Conservation (phyloP, 2,797 vertebrate species). For the Pitangus sulphuratus region DNA sequence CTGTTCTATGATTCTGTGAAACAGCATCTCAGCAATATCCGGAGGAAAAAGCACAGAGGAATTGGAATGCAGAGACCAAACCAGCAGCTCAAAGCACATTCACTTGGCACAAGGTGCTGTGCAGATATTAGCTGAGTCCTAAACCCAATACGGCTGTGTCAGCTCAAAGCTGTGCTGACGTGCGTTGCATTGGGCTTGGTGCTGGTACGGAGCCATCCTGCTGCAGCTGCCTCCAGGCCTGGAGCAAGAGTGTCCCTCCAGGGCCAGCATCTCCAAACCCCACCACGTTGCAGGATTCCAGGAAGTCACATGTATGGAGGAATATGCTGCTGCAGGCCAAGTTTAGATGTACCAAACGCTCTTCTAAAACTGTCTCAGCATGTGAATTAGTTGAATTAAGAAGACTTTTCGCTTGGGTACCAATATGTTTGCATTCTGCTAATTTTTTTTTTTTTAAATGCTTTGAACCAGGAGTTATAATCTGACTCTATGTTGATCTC, state of each 20-base stretch:
- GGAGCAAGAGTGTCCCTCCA: neutral
- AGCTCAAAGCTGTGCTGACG: neutral
- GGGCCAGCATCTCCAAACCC: neutral
- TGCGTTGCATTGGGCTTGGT: fast-evolving
- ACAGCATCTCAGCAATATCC: neutral
- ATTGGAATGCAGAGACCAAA: neutral
- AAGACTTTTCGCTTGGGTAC: neutral
- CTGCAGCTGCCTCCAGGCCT: neutral
- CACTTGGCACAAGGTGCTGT: neutral
- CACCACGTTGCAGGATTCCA: fast-evolving
- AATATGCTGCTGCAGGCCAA: neutral
- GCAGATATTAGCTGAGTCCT: neutral
- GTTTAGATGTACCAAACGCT: fast-evolving
- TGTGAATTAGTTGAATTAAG: neutral
- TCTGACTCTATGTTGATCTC: neutral
- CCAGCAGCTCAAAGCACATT: neutral
- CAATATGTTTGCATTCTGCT: neutral
- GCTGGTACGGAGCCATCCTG: neutral
- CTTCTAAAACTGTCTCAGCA: neutral
- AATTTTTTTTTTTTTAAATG: neutral
- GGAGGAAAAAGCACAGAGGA: neutral
- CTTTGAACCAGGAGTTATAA: neutral
- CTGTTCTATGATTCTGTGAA: neutral
- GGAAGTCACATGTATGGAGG: neutral
- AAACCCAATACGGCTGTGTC: neutral